Evolutionary conservation across 2,113 vertebrate species (phyloP).

Genomic region (Uropsilus gracilis): DNA sequence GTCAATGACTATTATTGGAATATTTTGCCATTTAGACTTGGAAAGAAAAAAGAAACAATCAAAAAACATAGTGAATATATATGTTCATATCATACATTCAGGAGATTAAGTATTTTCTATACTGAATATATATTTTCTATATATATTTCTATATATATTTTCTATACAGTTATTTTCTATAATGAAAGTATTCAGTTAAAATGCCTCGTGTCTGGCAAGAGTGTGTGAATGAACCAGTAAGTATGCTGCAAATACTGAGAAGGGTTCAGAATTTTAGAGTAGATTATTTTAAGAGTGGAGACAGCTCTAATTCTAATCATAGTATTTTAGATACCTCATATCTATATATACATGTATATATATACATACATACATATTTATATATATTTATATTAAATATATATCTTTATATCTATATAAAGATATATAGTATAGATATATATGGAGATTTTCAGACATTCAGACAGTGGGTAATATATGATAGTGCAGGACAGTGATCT

Average conservation of each 20-base stretch:
- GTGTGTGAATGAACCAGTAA: neutral
- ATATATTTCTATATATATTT: too few species aligned
- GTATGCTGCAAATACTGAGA: neutral
- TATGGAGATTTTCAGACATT: too few species aligned
- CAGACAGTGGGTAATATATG: neutral
- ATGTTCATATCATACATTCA: neutral
- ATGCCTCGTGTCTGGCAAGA: neutral
- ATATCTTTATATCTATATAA: too few species aligned
- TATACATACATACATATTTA: too few species aligned
- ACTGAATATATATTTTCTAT: too few species aligned
- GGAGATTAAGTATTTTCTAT: neutral
- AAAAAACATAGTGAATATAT: neutral
- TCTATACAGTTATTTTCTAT: neutral
- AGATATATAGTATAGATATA: too few species aligned
- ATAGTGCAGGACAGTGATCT: neutral
- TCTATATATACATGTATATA: too few species aligned
- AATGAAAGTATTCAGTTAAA: neutral
- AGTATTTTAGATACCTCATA: neutral
- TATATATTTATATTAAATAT: too few species aligned
- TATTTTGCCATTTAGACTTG: neutral
- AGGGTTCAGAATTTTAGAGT: neutral
- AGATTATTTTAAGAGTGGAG: neutral
- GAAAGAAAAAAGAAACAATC: neutral
- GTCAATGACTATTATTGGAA: neutral
- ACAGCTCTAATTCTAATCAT: neutral